Conservation (phyloP, 1,140 invertebrate species). For the Apis florea region DNA sequence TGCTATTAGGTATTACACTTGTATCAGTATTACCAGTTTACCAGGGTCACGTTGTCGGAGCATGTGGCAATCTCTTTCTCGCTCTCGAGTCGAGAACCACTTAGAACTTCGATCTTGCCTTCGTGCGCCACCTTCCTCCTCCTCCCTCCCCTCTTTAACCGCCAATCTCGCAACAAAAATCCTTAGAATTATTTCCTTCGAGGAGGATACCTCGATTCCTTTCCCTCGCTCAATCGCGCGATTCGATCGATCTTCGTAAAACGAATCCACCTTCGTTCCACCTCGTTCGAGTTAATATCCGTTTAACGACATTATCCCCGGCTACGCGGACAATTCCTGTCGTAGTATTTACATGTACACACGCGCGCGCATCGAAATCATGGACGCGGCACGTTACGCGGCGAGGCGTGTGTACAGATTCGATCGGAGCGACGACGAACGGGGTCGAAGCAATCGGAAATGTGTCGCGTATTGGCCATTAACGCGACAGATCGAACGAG, state of each 20-base stretch:
- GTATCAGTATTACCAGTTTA: conserved; percentile 73
- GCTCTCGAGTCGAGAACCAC: conserved; percentile 24
- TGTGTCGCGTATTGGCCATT: conserved; percentile 61
- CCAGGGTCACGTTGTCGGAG: conserved; percentile 57
- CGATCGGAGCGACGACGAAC: not conserved
- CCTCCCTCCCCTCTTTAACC: conserved; percentile 9
- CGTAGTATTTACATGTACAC: conserved; percentile 2
- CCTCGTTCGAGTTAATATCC: conserved; percentile 26
- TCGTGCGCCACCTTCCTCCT: not conserved
- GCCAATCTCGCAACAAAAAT: not conserved
- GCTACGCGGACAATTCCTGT: not conserved
- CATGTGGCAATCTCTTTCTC: conserved; percentile 37
- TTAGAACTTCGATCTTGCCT: conserved; percentile 36
- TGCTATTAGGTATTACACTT: conserved; percentile 77
- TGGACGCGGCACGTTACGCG: not conserved
- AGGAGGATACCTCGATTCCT: not conserved
- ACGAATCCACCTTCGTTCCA: not conserved
- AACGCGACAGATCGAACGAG: conserved; percentile 50
- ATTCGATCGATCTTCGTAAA: too few relatives aligned
- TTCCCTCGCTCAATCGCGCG: not conserved
- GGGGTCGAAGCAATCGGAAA: conserved; percentile 54
- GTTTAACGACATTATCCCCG: conserved; percentile 30
- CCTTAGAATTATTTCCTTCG: not conserved
- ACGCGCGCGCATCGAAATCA: not conserved
- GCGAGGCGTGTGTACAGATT: conserved; percentile 9